A percentile compares a stretch with the other conserved stretches of the same genome.
Conservation (phyloP, 92 coral and sea anemone genomes). For the Galaxea fascicularis region DNA sequence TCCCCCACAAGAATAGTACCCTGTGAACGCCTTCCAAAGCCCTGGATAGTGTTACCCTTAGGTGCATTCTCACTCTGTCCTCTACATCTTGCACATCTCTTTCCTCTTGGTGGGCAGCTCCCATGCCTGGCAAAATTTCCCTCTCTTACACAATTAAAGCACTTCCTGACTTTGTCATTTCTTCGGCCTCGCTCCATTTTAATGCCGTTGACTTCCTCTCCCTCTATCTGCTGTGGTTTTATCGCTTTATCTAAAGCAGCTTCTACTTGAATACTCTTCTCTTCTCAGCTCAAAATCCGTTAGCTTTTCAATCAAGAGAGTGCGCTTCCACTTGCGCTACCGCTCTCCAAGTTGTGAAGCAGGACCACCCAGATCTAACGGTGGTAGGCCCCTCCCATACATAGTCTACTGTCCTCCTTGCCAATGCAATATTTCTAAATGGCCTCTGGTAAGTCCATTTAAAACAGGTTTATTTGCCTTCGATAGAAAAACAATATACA, state of each 20-base stretch:
- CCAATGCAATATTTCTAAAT: too few relatives aligned
- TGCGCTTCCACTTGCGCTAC: too few relatives aligned
- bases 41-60: too few relatives aligned
- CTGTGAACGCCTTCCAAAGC: too few relatives aligned
- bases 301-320: constrained; percentile 57
- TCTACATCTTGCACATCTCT: constrained; percentile 47
- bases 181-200: background rate
- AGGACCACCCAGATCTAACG: too few relatives aligned
- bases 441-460: too few relatives aligned
- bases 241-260: constrained; percentile 52
- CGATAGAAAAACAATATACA: too few relatives aligned
- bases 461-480: too few relatives aligned
- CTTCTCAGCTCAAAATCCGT: constrained; percentile 47
- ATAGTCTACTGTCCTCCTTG: too few relatives aligned
- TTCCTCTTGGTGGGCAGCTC: constrained; percentile 60
- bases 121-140: constrained; percentile 34
- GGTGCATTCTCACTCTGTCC: constrained; percentile 41
- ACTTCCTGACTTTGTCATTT: constrained; percentile 27
- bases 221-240: constrained; percentile 5
- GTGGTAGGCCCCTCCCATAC: too few relatives aligned
- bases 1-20: background rate
- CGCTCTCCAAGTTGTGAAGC: too few relatives aligned
- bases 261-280: constrained; percentile 62
- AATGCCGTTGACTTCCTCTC: constrained; percentile 20
- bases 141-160: constrained; percentile 37